phyloP scores from a whole-genome alignment of 2,797 vertebrate genomes.

The Phylloscopus collybita region DNA sequence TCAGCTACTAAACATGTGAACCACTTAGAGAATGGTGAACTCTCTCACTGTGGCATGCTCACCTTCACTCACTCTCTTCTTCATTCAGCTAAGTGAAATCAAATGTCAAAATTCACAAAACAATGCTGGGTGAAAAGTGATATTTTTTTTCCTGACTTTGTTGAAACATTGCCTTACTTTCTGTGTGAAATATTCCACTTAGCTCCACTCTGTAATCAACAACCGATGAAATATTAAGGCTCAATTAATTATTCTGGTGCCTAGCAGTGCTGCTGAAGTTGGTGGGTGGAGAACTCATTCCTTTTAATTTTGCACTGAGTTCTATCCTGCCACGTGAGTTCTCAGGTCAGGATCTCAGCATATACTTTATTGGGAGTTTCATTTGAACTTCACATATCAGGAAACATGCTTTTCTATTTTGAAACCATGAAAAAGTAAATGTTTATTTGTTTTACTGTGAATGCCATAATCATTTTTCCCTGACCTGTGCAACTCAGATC shows the following conservation, averaged over 20 bases:
- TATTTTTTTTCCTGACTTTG: background rate
- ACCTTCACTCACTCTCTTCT: background rate
- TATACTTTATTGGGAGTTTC: background rate
- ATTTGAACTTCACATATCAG: background rate
- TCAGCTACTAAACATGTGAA: background rate
- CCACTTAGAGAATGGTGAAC: background rate
- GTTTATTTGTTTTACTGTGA: conserved; percentile 37
- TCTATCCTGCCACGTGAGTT: conserved; percentile 1
- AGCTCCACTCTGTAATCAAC: conserved; percentile 34
- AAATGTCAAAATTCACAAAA: conserved; percentile 40
- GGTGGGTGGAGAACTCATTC: conserved; percentile 54
- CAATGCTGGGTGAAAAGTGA: background rate
- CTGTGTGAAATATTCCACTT: conserved; percentile 64
- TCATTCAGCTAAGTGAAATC: conserved; percentile 33
- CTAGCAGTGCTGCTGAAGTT: conserved; percentile 33
- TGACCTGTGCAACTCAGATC: background rate
- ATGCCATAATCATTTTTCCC: background rate
- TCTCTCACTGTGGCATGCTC: background rate
- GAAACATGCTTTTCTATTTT: background rate
- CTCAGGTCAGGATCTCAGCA: conserved; percentile 18
- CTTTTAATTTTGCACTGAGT: conserved; percentile 61
- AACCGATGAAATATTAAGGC: conserved; percentile 54
- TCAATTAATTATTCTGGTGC: conserved; percentile 44
- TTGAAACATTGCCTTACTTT: conserved; percentile 59
- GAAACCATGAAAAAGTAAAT: conserved; percentile 1